These are phyloP conservation scores for Eurystomus glaucurus DNA, from an alignment of 2,797 vertebrate genomes.

Conservation along the genomic window DNA sequence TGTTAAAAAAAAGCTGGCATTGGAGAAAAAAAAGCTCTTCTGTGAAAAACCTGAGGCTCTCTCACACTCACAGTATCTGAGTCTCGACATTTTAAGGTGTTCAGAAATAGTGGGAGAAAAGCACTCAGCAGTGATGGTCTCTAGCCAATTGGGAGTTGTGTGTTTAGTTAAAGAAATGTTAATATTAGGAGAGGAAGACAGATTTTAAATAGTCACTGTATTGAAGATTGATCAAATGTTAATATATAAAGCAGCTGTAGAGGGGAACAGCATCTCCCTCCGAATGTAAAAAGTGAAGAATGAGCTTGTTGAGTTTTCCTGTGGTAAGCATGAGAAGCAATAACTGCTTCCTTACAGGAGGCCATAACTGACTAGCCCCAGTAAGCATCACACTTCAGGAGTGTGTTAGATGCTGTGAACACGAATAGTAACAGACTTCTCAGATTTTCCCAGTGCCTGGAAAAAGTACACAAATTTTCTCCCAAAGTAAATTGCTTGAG, in stretches of 20 bases:
- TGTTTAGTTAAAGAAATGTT: neutral
- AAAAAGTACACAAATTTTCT: neutral
- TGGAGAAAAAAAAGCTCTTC: neutral
- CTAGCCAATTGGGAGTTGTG: neutral
- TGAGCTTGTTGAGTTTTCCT: neutral
- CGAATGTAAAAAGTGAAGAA: neutral
- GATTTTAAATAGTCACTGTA: neutral
- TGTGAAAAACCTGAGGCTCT: neutral
- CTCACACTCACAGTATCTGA: neutral
- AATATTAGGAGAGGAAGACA: neutral
- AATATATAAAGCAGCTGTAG: neutral
- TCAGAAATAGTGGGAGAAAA: neutral
- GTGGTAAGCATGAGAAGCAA: neutral
- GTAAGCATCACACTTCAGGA: neutral
- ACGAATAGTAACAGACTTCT: neutral
- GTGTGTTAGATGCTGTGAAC: neutral
- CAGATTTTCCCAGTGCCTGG: neutral
- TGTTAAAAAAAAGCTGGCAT: neutral
- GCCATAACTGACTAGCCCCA: neutral
- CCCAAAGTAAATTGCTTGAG: neutral
- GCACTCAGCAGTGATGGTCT: neutral
- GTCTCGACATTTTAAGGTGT: neutral
- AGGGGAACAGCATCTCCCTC: neutral
- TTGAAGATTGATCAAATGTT: neutral
- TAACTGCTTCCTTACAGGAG: neutral